Evolutionary conservation across 2,888 invertebrate species (phyloP), one percentile per base, ranked within the genome.

Genomic region (Trachelus iudaicus): DNA sequence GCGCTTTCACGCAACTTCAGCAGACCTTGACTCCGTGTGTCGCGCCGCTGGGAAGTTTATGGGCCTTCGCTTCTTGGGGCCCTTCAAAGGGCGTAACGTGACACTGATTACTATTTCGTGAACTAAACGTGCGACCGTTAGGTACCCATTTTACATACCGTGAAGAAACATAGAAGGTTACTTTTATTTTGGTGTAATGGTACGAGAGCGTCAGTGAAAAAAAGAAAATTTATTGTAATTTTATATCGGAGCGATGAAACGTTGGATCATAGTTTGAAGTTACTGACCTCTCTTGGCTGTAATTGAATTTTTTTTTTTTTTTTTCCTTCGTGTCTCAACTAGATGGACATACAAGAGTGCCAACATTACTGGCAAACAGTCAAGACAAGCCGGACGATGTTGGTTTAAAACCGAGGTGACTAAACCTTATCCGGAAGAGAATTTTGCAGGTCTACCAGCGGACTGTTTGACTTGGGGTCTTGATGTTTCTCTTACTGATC

Each of bases 91-190:
- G 80, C 78, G 87, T 83, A 88, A 87, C 84, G 77, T 81, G 85
- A 88, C 85, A 84, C 88, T 86, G 85, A 88, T 88, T 87, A 87
- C 87, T 85, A 83, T 85, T 86, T 86, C 81, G 84, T 83, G 81
- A 85, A 82, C 81, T 74, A 74, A 79, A 77, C 37, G 76, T 73
- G 56, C 75, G 40, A 71, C 71, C 71, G 56, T 56, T 56, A 56
- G 56, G 56, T 56, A 56, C 23, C 23, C 23, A 23, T 23, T 56
- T 56, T 56, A 56, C 56, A 56, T 56, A 56, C 56, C 56, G 56
- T 56, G 23, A 56, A 56, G 56, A 56, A 56, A 56, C 23, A 23
- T 56, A 56, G 23, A 56, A 23, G 40, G 40, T 56, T 56, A 56
- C n/a, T 56, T 56, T 56, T 56, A 56, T 56, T 56, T 56, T 23